Base-by-base conservation (phyloP, 2,113 vertebrate genomes). In the Xiphophorus couchianus region DNA sequence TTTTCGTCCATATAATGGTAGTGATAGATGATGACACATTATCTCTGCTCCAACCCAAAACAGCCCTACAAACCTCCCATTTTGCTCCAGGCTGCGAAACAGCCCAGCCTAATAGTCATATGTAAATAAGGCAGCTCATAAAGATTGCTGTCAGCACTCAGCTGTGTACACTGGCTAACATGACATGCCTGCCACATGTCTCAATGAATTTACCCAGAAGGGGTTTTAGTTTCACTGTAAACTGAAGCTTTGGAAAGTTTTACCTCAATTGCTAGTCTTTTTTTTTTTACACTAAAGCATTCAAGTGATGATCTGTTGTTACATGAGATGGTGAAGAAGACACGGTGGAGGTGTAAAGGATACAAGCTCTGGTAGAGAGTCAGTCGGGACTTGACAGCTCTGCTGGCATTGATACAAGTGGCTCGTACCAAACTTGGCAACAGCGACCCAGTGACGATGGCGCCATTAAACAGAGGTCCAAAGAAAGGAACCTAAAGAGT, bases 301-400 rank as follows among this genome's bases (percentile, higher is more conserved):
- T 69, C 44, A 51, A 51, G 60, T 51, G 54, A 80, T 31, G 62
- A 44, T 72, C n/a, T 22, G 30, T 0, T 17, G 5, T 30, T 19
- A 22, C 33, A 64, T 31, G 54, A 35, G 62, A 73, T 54, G 27
- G 61, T 62, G 42, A 69, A 69, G 27, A 76, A 35, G 42, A 63
- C 80, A 73, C 37, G 19, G 44, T 60, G 2, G 29, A 65, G 39
- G 44, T 72, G 48, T 48, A 83, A 98, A 99, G 96, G 98, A 99
- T 99, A 99, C 98, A 99, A 99, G 94, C 96, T 99, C 95, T 99
- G 98, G 94, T 98, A 99, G 74, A 99, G 98, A 0, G 97, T 96
- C 87, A 98, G 96, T 66, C 96, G 96, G 60, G 97, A 98, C 93
- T 99, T 99, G 92, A 99, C 96, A 0, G 98, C 97, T 93, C 97